Conservation (phyloP, 2,888 invertebrate genomes). For the Heliconius erato region DNA sequence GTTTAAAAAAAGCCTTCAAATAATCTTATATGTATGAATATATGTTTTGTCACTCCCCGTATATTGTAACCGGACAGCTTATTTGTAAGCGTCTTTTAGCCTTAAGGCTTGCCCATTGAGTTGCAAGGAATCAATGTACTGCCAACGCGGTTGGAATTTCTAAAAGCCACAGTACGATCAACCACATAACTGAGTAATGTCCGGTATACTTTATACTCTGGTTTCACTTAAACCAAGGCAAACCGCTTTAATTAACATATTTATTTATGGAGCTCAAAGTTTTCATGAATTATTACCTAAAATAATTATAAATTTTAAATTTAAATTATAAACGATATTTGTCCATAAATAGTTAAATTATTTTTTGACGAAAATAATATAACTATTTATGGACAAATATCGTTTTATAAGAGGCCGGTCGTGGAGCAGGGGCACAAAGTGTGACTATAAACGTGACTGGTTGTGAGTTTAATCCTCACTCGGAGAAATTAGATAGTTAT, state of each 20-base stretch:
- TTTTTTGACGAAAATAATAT: not conserved
- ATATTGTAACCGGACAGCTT: constrained; percentile 58
- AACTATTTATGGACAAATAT: not conserved
- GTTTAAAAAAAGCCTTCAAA: not conserved
- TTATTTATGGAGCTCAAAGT: constrained; percentile 55
- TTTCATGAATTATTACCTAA: constrained; percentile 18
- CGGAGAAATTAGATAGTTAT: no score
- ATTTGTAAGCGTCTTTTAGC: constrained; percentile 60
- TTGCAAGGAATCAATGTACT: constrained; percentile 54
- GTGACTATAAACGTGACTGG: no score
- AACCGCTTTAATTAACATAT: constrained; percentile 14
- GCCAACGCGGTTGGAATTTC: constrained; percentile 54
- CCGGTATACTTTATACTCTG: constrained; percentile 44
- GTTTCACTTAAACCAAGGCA: constrained; percentile 28
- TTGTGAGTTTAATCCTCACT: no score
- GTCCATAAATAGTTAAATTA: no score
- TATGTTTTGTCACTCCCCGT: not conserved
- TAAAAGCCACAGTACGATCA: constrained; percentile 47
- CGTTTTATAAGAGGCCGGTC: no score
- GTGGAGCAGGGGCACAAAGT: no score
- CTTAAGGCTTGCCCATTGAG: constrained; percentile 50
- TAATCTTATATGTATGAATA: not conserved
- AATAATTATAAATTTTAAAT: not conserved
- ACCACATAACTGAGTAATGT: constrained; percentile 45
- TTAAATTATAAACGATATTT: no score